Evolutionary conservation across 1,140 invertebrate genomes (phyloP).

Genomic region (Thaumetopoea pityocampa): DNA sequence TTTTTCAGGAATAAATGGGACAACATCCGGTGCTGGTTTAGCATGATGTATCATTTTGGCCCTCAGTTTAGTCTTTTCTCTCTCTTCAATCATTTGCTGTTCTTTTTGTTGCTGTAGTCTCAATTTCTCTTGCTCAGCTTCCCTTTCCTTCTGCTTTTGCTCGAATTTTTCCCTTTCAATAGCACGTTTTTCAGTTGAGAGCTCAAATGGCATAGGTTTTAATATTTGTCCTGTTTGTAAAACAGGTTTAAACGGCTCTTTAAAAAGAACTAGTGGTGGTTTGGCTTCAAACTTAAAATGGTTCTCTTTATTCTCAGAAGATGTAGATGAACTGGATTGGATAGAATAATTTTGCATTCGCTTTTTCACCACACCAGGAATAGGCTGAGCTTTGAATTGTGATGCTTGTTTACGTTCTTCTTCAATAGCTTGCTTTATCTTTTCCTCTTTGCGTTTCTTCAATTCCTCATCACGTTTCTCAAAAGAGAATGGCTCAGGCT

Average conservation of each 20-base stretch:
- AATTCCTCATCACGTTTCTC: conserved; percentile 58
- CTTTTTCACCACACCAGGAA: conserved; percentile 53
- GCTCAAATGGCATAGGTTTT: conserved; percentile 47
- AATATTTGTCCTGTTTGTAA: conserved; percentile 32
- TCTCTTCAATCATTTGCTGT: conserved; percentile 42
- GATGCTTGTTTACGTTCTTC: conserved; percentile 53
- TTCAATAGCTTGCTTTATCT: conserved; percentile 51
- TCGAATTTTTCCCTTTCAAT: conserved; percentile 58
- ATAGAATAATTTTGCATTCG: conserved; percentile 33
- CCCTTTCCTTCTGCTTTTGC: conserved; percentile 49
- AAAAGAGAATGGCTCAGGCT: conserved; percentile 64
- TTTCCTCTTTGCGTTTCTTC: conserved; percentile 49
- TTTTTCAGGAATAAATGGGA: conserved; percentile 52
- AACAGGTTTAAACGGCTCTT: conserved; percentile 63
- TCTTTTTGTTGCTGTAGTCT: conserved; percentile 42
- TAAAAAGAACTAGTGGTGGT: conserved; percentile 50
- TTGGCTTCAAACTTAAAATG: conserved; percentile 54
- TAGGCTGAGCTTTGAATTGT: conserved; percentile 60
- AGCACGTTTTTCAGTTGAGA: conserved; percentile 58
- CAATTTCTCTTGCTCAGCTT: conserved; percentile 48
- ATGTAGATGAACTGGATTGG: conserved; percentile 36
- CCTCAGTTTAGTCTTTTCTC: conserved; percentile 38
- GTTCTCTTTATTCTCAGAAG: conserved; percentile 66
- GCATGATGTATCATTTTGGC: conserved; percentile 59
- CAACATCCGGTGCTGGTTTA: conserved; percentile 42